Base-by-base conservation (phyloP, 2,797 vertebrate genomes). In the Phoxinus dragarum region DNA sequence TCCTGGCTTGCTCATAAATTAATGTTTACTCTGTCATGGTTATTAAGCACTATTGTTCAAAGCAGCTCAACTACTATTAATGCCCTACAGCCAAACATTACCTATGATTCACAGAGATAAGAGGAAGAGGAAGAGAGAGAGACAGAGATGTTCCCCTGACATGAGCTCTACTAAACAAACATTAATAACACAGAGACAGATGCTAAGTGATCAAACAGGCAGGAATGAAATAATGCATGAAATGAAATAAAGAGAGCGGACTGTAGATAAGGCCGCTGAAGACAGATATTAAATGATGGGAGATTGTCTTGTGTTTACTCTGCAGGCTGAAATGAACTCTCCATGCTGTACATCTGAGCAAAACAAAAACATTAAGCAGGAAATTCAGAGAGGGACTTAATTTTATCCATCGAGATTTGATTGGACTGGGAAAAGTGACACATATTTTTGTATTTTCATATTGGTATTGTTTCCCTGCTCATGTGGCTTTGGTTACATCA, bases 41-140 rank as follows among this genome's bases (percentile, higher is more conserved):
- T 11, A 86, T 88, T 67, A 85, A 84, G 59, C 44, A 64, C 44
- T 36, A 76, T 16, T 77, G 47, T 82, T 86, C 21, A 81, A 36
- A 61, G 27, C 66, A 82, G n/a, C 67, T 78, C 80, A 66, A 34
- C 64, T 66, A 34, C 86, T 72, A 68, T 86, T 76, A 76, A 52
- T 82, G 84, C 74, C 27, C 75, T 88, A 89, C 87, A 64, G 80
- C 89, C 75, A 80, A 89, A 82, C 84, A 85, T 61, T 74, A 72
- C 52, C 82, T 47, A 44, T 76, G 27, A 75, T 74, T 81, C 77
- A 87, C 61, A 87, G 64, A 86, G 36, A 84, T 80, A 81, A 77
- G 52, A 69, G 49, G 44, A 64, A 14, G 34, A 47, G 81, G 47
- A 14, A 74, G 42, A 40, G 44, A n/a, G 71, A 75, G 6, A 59